Percentiles rank a stretch among this genome's conserved stretches.
phyloP scores from a whole-genome alignment of 2,797 vertebrate genomes.

The Peromyscus aztecus region DNA sequence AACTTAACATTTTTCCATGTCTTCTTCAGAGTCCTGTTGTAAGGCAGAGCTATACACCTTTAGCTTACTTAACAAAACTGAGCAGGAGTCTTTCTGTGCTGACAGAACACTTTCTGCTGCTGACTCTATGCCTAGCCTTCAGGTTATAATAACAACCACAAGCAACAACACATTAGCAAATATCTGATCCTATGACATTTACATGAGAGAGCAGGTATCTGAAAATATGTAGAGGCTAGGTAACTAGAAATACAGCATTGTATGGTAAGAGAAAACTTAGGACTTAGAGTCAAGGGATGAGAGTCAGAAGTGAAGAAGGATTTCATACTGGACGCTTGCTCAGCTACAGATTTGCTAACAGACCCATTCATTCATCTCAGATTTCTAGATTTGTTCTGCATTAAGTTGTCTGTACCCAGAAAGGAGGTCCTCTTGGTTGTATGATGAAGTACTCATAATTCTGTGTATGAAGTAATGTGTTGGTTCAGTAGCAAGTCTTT shows the following conservation, averaged over 20 bases:
- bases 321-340: not conserved
- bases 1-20: not conserved
- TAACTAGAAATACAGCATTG: not conserved
- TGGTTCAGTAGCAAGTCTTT: constrained; percentile 51
- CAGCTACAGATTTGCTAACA: not conserved
- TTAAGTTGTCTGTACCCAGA: constrained; percentile 67
- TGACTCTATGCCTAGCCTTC: not conserved
- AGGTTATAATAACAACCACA: not conserved
- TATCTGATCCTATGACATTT: not conserved
- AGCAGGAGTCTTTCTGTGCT: not conserved
- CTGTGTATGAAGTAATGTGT: constrained; percentile 76
- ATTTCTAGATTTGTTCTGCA: constrained; percentile 34
- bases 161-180: not conserved
- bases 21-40: not conserved
- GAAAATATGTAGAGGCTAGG: not conserved
- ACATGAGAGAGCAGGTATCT: not conserved
- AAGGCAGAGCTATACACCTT: not conserved
- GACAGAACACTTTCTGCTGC: not conserved
- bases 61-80: not conserved
- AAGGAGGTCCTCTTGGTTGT: constrained; percentile 78
- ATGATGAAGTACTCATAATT: constrained; percentile 82
- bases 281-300: not conserved
- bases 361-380: not conserved
- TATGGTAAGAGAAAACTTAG: not conserved
- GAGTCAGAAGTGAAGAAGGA: not conserved